Base-by-base conservation (phyloP, 2,888 invertebrate species). In the Plutella xylostella region DNA sequence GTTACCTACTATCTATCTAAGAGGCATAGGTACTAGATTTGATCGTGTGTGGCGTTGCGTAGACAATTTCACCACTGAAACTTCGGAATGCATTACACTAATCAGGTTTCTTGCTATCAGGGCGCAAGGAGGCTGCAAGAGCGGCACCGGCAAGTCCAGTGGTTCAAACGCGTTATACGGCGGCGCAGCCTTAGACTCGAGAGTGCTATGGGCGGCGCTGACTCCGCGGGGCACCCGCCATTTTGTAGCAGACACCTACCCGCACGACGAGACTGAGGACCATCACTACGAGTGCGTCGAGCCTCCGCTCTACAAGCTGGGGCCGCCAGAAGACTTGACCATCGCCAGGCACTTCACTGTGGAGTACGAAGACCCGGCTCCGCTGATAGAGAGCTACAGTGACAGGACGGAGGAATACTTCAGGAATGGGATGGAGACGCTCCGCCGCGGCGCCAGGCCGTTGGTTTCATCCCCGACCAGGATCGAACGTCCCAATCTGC, bases 211-310 rank as follows among this genome's bases (percentile, higher is more conserved):
- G 94, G 94, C 94, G 1, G 92, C 94, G 0, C 72, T 94, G 9
- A 93, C 93, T 0, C 93, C 93, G 0, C 87, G 92, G 17, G 93
- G 92, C 12, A 93, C 93, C 0, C 85, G 92, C 18, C 93, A 93
- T 69, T 92, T 90, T 65, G 88, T 91, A 45, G 88, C 89, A 0
- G 88, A 88, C 63, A 87, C 85, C 20, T 88, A 88, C 65, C 88
- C 88, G 0, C 83, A 86, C 49, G 88, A 89, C 57, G 88, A 85
- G 52, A 78, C 80, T 3, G 88, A 89, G 50, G 86, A 90, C 62
- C 88, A 89, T 49, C 90, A 90, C 64, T 91, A 91, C 66, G 91
- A 91, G 61, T 88, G 89, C 47, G 89, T 91, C 1, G 90, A 91
- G 49, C 83, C 84, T 0, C 76, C 85, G 0, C 79, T 80, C 1